These are phyloP conservation scores for Columba livia DNA, from an alignment of 2,113 vertebrate genomes.

Conservation along the genomic window DNA sequence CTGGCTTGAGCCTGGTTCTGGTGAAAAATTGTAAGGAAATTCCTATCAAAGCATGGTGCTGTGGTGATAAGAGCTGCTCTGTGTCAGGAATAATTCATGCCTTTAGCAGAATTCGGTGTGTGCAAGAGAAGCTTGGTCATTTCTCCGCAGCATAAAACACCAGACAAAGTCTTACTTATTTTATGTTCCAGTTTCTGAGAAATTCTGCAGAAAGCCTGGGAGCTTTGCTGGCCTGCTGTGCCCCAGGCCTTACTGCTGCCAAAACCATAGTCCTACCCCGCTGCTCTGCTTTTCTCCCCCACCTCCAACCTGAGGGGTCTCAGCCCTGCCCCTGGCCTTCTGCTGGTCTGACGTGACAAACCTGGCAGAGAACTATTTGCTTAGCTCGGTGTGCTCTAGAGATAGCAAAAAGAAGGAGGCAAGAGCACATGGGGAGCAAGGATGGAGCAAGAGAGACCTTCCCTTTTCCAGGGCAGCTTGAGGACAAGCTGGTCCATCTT, in stretches of 20 bases:
- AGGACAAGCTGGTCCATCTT: not conserved
- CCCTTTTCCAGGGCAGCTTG: not conserved
- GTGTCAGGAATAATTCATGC: not conserved
- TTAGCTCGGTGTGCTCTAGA: not conserved
- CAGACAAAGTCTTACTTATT: not conserved
- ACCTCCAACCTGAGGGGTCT: not conserved
- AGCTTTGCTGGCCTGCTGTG: not conserved
- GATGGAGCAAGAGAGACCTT: not conserved
- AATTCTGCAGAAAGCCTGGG: not conserved
- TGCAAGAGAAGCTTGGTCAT: not conserved
- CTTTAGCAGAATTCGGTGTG: not conserved
- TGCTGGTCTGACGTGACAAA: not conserved
- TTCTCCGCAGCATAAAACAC: not conserved
- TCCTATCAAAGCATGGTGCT: not conserved
- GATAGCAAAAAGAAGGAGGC: not conserved
- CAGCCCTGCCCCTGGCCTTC: not conserved
- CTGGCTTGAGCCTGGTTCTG: not conserved
- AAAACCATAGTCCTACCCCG: not conserved
- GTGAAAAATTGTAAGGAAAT: conserved; percentile 24
- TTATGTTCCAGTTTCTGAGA: not conserved
- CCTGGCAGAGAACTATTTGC: not conserved
- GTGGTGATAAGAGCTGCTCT: conserved; percentile 3
- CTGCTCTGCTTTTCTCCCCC: not conserved
- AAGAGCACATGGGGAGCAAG: not conserved
- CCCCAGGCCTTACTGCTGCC: not conserved